phyloP scores from a whole-genome alignment of 2,113 vertebrate species.

The Saccopteryx leptura region DNA sequence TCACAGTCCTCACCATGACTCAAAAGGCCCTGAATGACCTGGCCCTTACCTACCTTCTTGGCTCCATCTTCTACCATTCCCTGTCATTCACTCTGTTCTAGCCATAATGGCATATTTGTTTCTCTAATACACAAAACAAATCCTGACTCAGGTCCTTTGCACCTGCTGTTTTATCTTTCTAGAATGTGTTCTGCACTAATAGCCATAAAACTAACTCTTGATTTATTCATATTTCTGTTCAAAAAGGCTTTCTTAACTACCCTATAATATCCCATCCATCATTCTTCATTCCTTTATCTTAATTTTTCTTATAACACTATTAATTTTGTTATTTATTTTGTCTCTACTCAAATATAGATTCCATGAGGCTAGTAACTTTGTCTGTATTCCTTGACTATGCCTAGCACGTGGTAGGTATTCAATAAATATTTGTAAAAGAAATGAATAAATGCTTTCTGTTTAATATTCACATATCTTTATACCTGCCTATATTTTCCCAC shows the following conservation, averaged over 20 bases:
- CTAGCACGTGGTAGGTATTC: not conserved
- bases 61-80: not conserved
- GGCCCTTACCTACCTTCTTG: not conserved
- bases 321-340: conserved; percentile 46
- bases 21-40: not conserved
- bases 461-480: conserved; percentile 5
- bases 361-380: not conserved
- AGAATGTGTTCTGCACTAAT: not conserved
- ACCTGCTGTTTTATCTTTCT: conserved; percentile 17
- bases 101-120: not conserved
- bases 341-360: conserved; percentile 33
- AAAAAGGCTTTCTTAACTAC: not conserved
- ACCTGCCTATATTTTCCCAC: not conserved
- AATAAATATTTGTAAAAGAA: conserved; percentile 54
- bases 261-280: not conserved
- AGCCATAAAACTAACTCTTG: not conserved
- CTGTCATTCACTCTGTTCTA: not conserved
- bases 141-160: conserved; percentile 23
- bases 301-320: not conserved
- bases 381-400: not conserved
- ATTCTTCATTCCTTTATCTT: not conserved
- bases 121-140: not conserved
- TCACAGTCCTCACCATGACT: not conserved
- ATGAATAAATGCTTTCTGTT: conserved; percentile 26
- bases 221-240: not conserved